Conservation (phyloP, 2,888 invertebrate species). For the Zelleria hepariella region DNA sequence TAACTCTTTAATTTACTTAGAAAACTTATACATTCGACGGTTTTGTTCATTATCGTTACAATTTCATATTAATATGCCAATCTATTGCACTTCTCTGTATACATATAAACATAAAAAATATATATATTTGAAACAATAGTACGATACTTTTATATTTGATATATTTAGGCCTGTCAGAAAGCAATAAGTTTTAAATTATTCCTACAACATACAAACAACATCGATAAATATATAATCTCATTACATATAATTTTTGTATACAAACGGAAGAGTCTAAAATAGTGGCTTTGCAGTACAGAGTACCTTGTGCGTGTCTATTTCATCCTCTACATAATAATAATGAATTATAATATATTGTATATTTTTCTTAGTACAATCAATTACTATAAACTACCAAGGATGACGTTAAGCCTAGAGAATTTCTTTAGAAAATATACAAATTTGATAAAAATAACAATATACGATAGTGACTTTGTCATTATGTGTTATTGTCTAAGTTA, state of each 20-base stretch:
- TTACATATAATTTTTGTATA: constrained; percentile 9
- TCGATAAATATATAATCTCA: constrained; percentile 24
- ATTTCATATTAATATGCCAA: neutral
- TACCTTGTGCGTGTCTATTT: constrained; percentile 59
- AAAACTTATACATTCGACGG: neutral
- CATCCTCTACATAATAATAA: constrained; percentile 28
- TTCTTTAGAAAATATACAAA: constrained; percentile 42
- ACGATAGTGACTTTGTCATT: constrained; percentile 9
- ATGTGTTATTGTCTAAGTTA: neutral
- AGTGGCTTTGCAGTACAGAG: constrained; percentile 30
- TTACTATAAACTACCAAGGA: constrained; percentile 28
- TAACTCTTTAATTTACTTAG: neutral
- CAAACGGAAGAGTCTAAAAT: constrained; percentile 22
- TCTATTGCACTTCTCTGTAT: neutral
- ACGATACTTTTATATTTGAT: neutral
- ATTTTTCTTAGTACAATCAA: neutral
- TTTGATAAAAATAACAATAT: constrained; percentile 10
- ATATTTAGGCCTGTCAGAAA: neutral
- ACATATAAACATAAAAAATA: neutral
- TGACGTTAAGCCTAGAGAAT: constrained; percentile 27
- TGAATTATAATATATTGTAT: neutral
- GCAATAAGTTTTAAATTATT: neutral
- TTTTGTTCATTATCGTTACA: neutral
- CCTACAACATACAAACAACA: constrained; percentile 39
- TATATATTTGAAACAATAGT: neutral